phyloP scores from a whole-genome alignment of 2,113 vertebrate genomes.

The Mastomys coucha region DNA sequence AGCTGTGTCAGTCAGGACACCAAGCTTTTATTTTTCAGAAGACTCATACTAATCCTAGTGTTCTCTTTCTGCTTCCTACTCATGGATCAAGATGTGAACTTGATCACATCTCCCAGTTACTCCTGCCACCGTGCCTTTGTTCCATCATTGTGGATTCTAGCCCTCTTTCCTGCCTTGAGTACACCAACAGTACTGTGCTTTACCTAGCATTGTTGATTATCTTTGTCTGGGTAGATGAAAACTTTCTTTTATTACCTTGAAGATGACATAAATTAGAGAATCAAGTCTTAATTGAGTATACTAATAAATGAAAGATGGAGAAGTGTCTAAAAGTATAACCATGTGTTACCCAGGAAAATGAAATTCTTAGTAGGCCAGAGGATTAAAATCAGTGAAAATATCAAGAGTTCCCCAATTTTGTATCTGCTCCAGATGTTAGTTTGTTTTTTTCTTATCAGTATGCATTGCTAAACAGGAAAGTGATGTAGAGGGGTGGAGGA shows the following conservation, averaged over 20 bases:
- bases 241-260: not conserved
- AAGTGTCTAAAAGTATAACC: not conserved
- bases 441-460: not conserved
- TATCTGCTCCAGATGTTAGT: not conserved
- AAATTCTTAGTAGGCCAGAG: not conserved
- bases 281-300: not conserved
- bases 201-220: not conserved
- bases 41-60: not conserved
- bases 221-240: not conserved
- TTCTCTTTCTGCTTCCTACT: not conserved
- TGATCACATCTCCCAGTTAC: too few species aligned
- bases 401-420: not conserved
- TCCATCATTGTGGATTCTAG: not conserved
- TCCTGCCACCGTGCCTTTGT: not conserved
- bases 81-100: not conserved
- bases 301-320: not conserved
- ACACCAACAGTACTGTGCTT: not conserved
- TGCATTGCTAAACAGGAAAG: not conserved
- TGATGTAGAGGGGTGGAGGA: not conserved
- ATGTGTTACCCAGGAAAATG: not conserved
- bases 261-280: not conserved
- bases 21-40: not conserved
- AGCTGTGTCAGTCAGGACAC: not conserved
- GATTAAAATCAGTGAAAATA: not conserved
- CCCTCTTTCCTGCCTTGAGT: not conserved